Evolutionary conservation across 1,140 invertebrate genomes (phyloP), one percentile per base, ranked within the genome.

Genomic region (Latrodectus geometricus): DNA sequence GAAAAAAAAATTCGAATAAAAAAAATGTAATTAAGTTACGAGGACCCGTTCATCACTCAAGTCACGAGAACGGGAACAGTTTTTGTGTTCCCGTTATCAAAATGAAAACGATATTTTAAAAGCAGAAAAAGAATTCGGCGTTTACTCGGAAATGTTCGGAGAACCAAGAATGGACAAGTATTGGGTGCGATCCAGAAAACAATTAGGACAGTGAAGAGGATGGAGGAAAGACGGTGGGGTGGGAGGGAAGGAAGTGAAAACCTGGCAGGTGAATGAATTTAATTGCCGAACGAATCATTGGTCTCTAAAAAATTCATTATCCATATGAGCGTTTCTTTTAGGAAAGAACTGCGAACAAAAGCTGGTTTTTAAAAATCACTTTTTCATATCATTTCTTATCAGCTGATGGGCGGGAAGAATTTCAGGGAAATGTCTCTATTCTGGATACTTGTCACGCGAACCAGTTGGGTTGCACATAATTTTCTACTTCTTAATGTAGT

Each of bases 21-120:
- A 61, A 76, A 79, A 79, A 79, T 69, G 77, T 81, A 81, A 81
- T 81, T 81, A 81, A 81, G 49, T 81, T 81, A 81, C 50, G 52
- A 81, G 68, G 68, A 20, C 14, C 61, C 20, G 79, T 21, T 50
- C 68, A 72, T 70, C 79, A 54, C 50, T 81, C 79, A 72, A 66
- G 50, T 20, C 20, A 68, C 54, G 61, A 56, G 35, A 79, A 35
- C 14, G 12, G n/a, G 56, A 54, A 48, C 49, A 17, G 77, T 11
- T 11, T 35, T 21, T 68, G 35, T 79, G 66, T 66, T 79, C 50
- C 50, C 56, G 65, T 35, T 66, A 78, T 78, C 54, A 61, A 61
- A 35, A 14, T 61, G 54, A 61, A 61, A 61, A 61, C 54, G 54
- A 61, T 61, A 61, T 61, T 61, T 61, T 61, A 17, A 61, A 61